These are phyloP conservation scores for Dioctria rufipes DNA, from an alignment of 2,888 invertebrate species.

Conservation along the genomic window DNA sequence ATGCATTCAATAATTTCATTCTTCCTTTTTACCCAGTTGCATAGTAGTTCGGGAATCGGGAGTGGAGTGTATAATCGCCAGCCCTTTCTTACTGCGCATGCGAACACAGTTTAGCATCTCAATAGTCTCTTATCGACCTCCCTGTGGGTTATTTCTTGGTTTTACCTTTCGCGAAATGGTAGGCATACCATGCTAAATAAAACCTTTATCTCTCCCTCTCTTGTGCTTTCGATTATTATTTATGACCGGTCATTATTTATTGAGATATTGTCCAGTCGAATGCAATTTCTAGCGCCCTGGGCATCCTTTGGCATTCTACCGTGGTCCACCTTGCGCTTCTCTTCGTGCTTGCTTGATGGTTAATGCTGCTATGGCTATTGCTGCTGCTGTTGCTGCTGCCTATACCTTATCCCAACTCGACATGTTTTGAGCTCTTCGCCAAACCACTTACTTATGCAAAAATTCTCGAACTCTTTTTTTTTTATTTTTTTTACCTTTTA, in stretches of 20 bases:
- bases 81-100: slow-evolving; percentile 24
- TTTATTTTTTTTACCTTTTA: slow-evolving; percentile 11
- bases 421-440: slow-evolving; percentile 19
- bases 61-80: slow-evolving; percentile 31
- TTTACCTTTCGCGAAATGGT: background rate
- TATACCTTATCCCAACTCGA: background rate
- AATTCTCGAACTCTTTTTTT: slow-evolving; percentile 39
- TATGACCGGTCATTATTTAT: slow-evolving; percentile 68
- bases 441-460: slow-evolving; percentile 55
- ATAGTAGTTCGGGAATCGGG: slow-evolving; percentile 42
- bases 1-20: slow-evolving; percentile 51
- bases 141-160: slow-evolving; percentile 39
- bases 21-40: slow-evolving; percentile 37
- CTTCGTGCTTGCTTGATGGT: background rate
- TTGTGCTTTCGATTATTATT: slow-evolving; percentile 66
- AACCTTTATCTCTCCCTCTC: slow-evolving; percentile 32
- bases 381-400: background rate
- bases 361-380: too few species aligned
- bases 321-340: slow-evolving; percentile 26
- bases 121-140: slow-evolving; percentile 50
- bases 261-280: slow-evolving; percentile 67
- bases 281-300: slow-evolving; percentile 67
- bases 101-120: slow-evolving; percentile 48
- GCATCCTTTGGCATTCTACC: slow-evolving; percentile 59
- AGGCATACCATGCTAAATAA: slow-evolving; percentile 19